These are phyloP conservation scores for Sapajus apella DNA, from an alignment of 2,113 vertebrate species.

Conservation along the genomic window DNA sequence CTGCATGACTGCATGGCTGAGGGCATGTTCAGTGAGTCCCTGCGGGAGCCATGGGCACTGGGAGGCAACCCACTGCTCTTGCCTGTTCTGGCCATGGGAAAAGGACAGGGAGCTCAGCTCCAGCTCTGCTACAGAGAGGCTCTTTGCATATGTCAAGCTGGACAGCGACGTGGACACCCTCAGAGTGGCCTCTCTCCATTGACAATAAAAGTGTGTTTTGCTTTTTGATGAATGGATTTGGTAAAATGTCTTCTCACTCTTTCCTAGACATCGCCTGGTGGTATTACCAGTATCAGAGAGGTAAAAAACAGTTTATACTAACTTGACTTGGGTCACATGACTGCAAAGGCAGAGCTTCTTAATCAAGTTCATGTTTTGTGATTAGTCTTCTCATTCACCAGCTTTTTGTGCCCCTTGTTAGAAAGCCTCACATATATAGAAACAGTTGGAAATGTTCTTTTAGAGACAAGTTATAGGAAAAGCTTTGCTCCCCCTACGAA, in stretches of 20 bases:
- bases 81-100: not conserved
- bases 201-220: conserved; percentile 59
- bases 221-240: conserved; percentile 68
- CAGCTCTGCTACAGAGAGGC: not conserved
- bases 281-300: conserved; percentile 86
- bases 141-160: not conserved
- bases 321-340: conserved; percentile 62
- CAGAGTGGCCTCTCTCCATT: not conserved
- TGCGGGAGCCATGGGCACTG: conserved; percentile 41
- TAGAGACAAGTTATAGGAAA: not conserved
- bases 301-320: conserved; percentile 80
- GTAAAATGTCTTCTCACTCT: conserved; percentile 82
- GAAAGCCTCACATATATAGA: not conserved
- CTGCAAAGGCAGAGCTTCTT: conserved; percentile 53
- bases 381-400: not conserved
- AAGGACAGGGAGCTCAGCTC: not conserved
- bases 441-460: not conserved
- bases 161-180: not conserved
- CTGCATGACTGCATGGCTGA: conserved; percentile 77
- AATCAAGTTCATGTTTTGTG: not conserved
- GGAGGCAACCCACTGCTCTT: conserved; percentile 14
- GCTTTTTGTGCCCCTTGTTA: not conserved
- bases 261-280: conserved; percentile 84
- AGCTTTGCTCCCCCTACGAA: not conserved
- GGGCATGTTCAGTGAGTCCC: conserved; percentile 53